Conservation (phyloP, 2,888 invertebrate species). For the Agrotis puta region DNA sequence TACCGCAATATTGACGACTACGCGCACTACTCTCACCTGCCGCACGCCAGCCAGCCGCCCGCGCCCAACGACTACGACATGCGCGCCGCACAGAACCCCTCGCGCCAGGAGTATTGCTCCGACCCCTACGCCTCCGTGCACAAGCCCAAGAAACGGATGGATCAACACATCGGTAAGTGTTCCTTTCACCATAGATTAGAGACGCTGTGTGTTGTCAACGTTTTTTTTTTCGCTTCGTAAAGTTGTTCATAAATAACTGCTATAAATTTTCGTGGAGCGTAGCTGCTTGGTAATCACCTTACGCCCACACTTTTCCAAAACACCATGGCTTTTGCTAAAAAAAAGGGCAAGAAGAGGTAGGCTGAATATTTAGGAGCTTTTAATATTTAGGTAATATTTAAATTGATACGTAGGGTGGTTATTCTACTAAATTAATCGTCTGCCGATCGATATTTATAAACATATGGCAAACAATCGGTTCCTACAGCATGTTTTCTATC, state of each 20-base stretch:
- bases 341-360: not conserved
- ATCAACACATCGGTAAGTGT: conserved; percentile 95
- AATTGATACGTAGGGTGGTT: not conserved
- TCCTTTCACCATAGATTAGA: conserved; percentile 24
- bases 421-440: not conserved
- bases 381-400: not conserved
- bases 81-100: conserved; percentile 95
- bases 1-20: conserved; percentile 96
- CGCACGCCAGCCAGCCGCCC: conserved; percentile 80
- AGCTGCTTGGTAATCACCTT: conserved; percentile 42
- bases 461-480: not conserved
- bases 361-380: not conserved
- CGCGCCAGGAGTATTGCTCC: conserved; percentile 96
- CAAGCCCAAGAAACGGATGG: conserved; percentile 96
- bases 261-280: conserved; percentile 46
- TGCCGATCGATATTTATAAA: not conserved
- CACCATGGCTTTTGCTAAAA: conserved; percentile 21
- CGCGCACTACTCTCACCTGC: conserved; percentile 95
- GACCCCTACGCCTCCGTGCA: conserved; percentile 97
- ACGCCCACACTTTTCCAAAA: conserved; percentile 41
- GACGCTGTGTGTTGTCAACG: conserved; percentile 22
- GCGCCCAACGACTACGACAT: conserved; percentile 90
- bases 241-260: conserved; percentile 51
- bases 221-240: conserved; percentile 35
- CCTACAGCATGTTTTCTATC: conserved; percentile 24